These are phyloP conservation scores for Nycticebus coucang DNA, from an alignment of 2,113 vertebrate genomes.

Conservation along the genomic window DNA sequence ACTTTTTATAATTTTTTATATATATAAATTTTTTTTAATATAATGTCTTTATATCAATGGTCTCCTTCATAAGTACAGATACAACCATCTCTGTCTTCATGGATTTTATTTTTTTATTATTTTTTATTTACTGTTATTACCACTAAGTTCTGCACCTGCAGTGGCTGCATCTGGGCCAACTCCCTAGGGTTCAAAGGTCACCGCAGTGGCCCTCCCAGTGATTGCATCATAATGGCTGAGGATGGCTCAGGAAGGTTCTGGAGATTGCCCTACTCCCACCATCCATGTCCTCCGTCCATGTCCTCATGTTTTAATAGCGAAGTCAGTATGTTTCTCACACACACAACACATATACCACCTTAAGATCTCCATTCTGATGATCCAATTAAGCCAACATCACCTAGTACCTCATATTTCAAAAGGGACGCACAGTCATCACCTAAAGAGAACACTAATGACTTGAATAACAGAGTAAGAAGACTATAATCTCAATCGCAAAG, in stretches of 20 bases:
- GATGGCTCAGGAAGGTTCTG: no score
- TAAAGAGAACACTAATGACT: neutral
- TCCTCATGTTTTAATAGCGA: neutral
- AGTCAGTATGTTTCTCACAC: neutral
- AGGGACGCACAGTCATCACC: neutral
- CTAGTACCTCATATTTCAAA: neutral
- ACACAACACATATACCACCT: neutral
- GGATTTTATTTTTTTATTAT: no score
- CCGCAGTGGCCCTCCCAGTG: no score
- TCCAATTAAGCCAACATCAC: neutral
- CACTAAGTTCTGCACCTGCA: no score
- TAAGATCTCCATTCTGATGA: neutral
- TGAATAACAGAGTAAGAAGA: neutral
- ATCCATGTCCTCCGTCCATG: neutral
- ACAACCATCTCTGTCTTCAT: neutral
- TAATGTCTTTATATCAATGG: neutral
- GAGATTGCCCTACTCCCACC: neutral
- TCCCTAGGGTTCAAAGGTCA: no score
- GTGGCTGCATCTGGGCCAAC: no score
- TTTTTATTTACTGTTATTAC: no score
- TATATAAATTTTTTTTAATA: no score
- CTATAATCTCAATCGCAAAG: neutral
- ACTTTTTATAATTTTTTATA: no score
- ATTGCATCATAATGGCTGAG: no score
- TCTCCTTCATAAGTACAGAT: neutral